Conservation (phyloP, 2,113 vertebrate genomes). For the Phrynosoma blainvillii region DNA sequence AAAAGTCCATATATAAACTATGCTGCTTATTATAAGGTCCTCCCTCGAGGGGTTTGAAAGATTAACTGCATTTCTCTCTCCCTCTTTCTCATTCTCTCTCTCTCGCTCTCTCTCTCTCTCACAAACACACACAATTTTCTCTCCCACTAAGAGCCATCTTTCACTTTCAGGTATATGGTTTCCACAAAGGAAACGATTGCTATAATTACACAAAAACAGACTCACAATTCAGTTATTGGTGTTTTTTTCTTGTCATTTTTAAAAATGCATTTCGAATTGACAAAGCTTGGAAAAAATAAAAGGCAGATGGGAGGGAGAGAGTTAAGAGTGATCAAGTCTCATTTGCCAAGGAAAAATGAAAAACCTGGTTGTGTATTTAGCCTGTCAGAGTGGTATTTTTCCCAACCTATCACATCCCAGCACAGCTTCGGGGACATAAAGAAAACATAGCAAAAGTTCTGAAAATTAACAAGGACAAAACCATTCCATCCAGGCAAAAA, state of each 20-base stretch:
- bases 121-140: conserved; percentile 3
- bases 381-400: conserved; percentile 62
- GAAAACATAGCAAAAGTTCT: conserved; percentile 39
- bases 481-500: conserved; percentile 30
- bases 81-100: conserved; percentile 7
- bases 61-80: conserved; percentile 33
- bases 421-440: conserved; percentile 45
- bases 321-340: conserved; percentile 48
- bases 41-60: conserved; percentile 64
- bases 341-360: conserved; percentile 43
- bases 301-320: neutral
- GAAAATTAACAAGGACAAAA: conserved; percentile 53
- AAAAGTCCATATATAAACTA: conserved; percentile 58
- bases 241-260: neutral
- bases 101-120: neutral
- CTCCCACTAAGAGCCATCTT: conserved; percentile 18
- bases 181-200: conserved; percentile 71
- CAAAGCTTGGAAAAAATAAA: conserved; percentile 54
- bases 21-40: conserved; percentile 64
- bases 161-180: conserved; percentile 65
- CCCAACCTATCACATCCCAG: conserved; percentile 57
- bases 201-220: conserved; percentile 69
- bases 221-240: conserved; percentile 55
- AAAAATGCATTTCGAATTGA: conserved; percentile 65
- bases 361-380: conserved; percentile 57